These are phyloP conservation scores for Antennarius striatus DNA, from an alignment of 2,113 vertebrate genomes.

Conservation along the genomic window DNA sequence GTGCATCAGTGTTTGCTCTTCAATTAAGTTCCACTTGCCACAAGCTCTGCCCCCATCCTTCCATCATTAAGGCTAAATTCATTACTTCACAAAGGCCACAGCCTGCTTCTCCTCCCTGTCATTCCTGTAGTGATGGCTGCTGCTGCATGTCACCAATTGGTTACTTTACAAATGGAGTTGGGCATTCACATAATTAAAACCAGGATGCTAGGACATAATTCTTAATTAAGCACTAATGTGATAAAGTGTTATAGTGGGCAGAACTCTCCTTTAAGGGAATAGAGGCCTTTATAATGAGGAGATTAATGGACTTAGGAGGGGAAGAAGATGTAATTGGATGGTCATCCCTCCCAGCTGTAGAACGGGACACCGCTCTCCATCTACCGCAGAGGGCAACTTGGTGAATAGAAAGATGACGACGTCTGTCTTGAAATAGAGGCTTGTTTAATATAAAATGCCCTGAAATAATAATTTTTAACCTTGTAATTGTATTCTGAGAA, in stretches of 20 bases:
- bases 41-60: constrained; percentile 65
- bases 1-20: constrained; percentile 61
- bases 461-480: neutral
- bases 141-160: constrained; percentile 48
- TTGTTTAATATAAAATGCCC: constrained; percentile 6
- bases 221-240: constrained; percentile 93
- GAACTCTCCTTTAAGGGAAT: constrained; percentile 72
- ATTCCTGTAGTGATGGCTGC: constrained; percentile 41
- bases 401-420: constrained; percentile 21
- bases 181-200: constrained; percentile 86
- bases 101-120: constrained; percentile 49
- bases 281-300: constrained; percentile 79
- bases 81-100: constrained; percentile 72
- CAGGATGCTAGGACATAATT: constrained; percentile 86
- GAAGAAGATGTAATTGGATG: constrained; percentile 82
- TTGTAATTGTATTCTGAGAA: constrained; percentile 13
- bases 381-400: constrained; percentile 29
- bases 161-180: constrained; percentile 82
- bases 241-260: constrained; percentile 81
- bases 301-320: constrained; percentile 83
- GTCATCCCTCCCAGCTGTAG: constrained; percentile 55
- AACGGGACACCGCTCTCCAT: constrained; percentile 33
- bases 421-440: constrained; percentile 8
- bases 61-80: constrained; percentile 75
- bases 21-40: constrained; percentile 63